Conservation (phyloP, 2,113 vertebrate genomes). For the Rhinogobius similis region DNA sequence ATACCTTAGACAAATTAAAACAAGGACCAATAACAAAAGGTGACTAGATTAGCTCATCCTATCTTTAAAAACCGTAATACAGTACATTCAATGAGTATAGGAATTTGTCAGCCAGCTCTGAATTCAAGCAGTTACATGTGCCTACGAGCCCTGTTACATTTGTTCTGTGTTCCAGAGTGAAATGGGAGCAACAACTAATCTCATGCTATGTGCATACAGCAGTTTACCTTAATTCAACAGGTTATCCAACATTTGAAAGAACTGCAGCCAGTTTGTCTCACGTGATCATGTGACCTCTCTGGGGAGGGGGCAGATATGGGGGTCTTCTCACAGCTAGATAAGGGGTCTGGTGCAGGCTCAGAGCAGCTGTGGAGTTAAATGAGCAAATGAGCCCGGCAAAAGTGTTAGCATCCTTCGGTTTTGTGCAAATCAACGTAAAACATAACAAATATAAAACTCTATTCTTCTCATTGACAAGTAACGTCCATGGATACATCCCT, state of each 20-base stretch:
- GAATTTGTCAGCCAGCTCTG: constrained; percentile 86
- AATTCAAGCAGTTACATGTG: constrained; percentile 84
- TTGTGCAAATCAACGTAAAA: constrained; percentile 63
- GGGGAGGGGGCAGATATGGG: constrained; percentile 53
- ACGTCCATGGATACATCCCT: constrained; percentile 51
- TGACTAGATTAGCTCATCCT: constrained; percentile 97
- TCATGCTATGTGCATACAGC: constrained; percentile 82
- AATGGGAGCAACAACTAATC: constrained; percentile 77
- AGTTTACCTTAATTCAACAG: constrained; percentile 58
- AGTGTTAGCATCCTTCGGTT: constrained; percentile 47
- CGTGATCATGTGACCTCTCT: constrained; percentile 49
- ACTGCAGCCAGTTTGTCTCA: constrained; percentile 43
- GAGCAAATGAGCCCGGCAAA: constrained; percentile 27
- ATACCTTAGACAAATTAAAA: constrained; percentile 99
- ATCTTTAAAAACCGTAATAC: constrained; percentile 94
- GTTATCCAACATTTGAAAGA: constrained; percentile 35
- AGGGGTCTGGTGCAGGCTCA: constrained; percentile 40
- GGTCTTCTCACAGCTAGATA: constrained; percentile 58
- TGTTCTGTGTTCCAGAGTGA: constrained; percentile 65
- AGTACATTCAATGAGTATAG: constrained; percentile 99
- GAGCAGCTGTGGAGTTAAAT: constrained; percentile 50
- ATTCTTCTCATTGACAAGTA: constrained; percentile 33
- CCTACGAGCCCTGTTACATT: constrained; percentile 78
- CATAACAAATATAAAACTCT: constrained; percentile 34
- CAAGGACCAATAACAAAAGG: constrained; percentile 99